Evolutionary conservation across 2,888 invertebrate genomes (phyloP), one percentile per base, ranked within the genome.

Genomic region (Notocelia uddmanniana): DNA sequence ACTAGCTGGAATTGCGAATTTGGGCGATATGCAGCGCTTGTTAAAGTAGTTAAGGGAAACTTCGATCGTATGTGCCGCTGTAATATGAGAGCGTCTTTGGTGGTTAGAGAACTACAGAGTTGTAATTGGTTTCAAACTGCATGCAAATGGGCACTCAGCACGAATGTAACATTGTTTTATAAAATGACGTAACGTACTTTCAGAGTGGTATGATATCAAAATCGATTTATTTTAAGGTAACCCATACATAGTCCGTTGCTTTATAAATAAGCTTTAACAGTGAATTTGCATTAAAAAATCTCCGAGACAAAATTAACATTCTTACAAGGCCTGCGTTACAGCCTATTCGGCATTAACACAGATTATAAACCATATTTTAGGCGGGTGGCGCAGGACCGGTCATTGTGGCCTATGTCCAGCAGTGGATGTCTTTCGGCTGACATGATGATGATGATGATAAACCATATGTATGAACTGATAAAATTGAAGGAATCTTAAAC

Each of bases 1-100:
- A 64, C 21, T 50, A 18, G 50, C 50, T 58, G 50, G 9, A 64
- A 63, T 26, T 66, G 8, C 13, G 21, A 58, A 52, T 50, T 68
- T 52, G 23, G 18, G 37, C 23, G 52, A 60, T 68, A 60, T 52
- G 60, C 26, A n/a, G 60, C 10, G 60, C 54, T 45, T 45, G 59
- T 60, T 60, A 54, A 69, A 60, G 37, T 60, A 55, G 54, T 55
- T 67, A 45, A 34, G 63, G 31, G 64, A 1, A 37, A 64, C 34
- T 54, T 64, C 23, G n/a, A 31, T 9, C 15, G 37, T 54, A 63
- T 34, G 52, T 10, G 64, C n/a, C 11, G 21, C 11, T 63, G n/a
- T 26, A 34, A 52, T 31, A 18, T 34, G 52, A 6, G 52, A 37
- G 23, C 37, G 18, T 18, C 57, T 57, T 45, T 11, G 37, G 34